Evolutionary conservation across 2,888 invertebrate species (phyloP).

Genomic region (Carterocephalus palaemon): DNA sequence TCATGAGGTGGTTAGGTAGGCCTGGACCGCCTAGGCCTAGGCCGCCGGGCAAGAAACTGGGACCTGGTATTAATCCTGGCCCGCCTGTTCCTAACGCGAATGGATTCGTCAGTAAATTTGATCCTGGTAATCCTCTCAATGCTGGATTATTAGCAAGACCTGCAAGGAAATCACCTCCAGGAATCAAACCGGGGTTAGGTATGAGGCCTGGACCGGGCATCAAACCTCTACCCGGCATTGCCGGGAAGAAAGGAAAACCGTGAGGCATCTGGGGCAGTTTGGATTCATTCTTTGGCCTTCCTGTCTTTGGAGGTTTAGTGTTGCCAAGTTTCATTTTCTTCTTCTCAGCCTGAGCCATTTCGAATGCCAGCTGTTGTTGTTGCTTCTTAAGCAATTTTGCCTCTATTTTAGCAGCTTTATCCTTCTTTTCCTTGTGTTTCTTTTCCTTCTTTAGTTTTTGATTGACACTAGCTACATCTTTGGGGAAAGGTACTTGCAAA

Average conservation of each 20-base stretch:
- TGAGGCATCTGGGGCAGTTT: constrained; percentile 65
- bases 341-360: constrained; percentile 63
- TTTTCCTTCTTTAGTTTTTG: constrained; percentile 80
- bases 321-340: constrained; percentile 57
- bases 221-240: constrained; percentile 73
- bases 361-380: constrained; percentile 65
- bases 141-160: constrained; percentile 70
- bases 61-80: constrained; percentile 81
- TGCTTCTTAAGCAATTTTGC: constrained; percentile 70
- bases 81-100: constrained; percentile 75
- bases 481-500: constrained; percentile 68
- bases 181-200: constrained; percentile 70
- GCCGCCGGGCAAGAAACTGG: constrained; percentile 60
- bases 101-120: constrained; percentile 71
- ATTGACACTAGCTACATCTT: constrained; percentile 76
- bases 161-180: constrained; percentile 64
- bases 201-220: constrained; percentile 76
- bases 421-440: constrained; percentile 75
- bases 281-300: constrained; percentile 64
- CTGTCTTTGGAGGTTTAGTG: constrained; percentile 57
- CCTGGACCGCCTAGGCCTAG: constrained; percentile 52
- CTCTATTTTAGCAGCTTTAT: constrained; percentile 68
- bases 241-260: constrained; percentile 69
- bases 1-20: constrained; percentile 74
- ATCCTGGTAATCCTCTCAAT: constrained; percentile 58